Evolutionary conservation across 2,888 invertebrate genomes (phyloP).

Genomic region (Acrocyrtus sp.): DNA sequence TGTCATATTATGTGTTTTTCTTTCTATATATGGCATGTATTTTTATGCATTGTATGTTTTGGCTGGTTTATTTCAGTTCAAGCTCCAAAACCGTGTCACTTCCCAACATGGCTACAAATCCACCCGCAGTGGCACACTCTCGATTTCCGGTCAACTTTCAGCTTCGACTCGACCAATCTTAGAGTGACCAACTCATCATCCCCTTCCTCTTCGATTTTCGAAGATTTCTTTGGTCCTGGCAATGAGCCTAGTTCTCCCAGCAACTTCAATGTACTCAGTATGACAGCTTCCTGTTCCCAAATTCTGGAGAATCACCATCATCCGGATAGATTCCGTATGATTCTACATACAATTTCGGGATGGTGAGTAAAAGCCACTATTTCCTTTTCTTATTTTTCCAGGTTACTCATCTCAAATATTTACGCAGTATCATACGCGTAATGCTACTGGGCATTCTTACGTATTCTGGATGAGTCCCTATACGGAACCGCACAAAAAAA

Average conservation of each 20-base stretch:
- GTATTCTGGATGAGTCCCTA: too few species aligned
- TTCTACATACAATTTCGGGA: conserved; percentile 79
- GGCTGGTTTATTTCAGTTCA: conserved; percentile 34
- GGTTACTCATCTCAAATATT: too few species aligned
- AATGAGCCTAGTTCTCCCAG: conserved; percentile 44
- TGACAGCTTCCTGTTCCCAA: conserved; percentile 61
- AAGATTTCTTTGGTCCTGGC: conserved; percentile 44
- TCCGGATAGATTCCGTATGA: conserved; percentile 70
- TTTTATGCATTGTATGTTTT: conserved; percentile 4
- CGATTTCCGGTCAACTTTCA: conserved; percentile 86
- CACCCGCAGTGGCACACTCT: conserved; percentile 89
- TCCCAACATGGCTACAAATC: conserved; percentile 87
- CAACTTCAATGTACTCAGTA: conserved; percentile 49
- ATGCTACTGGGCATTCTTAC: too few species aligned
- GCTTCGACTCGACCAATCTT: conserved; percentile 71
- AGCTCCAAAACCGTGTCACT: conserved; percentile 77
- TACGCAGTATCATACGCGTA: too few species aligned
- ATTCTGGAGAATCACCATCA: conserved; percentile 65
- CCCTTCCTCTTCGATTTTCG: conserved; percentile 10
- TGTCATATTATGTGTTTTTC: conserved; percentile 6
- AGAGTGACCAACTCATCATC: conserved; percentile 59
- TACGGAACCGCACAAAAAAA: too few species aligned
- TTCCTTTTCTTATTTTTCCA: too few species aligned
- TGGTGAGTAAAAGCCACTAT: conserved; percentile 72
- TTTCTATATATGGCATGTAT: too few species aligned